A percentile compares a stretch with the other conserved stretches of the same genome.
Evolutionary conservation across 2,888 invertebrate species (phyloP).

Genomic region (Mythimna pallens): DNA sequence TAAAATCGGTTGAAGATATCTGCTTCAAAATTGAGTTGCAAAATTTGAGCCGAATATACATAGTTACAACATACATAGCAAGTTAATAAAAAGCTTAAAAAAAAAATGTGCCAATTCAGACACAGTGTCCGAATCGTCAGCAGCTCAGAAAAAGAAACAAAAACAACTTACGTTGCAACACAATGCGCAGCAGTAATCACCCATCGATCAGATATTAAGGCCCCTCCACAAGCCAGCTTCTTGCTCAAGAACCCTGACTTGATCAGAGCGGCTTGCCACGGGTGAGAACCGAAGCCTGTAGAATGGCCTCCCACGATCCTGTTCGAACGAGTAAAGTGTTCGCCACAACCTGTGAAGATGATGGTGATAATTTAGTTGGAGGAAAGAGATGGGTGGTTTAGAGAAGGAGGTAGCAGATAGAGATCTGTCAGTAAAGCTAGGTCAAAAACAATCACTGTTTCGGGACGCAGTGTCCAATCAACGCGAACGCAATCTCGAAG

Average conservation of each 20-base stretch:
- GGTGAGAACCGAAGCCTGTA: constrained; percentile 97
- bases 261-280: constrained; percentile 98
- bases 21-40: no score
- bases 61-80: no score
- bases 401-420: background rate
- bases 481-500: no score
- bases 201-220: constrained; percentile 97
- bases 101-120: no score
- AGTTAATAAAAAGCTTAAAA: no score
- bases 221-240: constrained; percentile 97
- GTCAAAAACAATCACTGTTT: no score
- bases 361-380: background rate
- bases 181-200: constrained; percentile 98
- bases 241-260: constrained; percentile 97
- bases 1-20: no score
- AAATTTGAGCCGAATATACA: no score
- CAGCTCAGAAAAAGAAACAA: no score
- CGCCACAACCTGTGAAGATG: constrained; percentile 95
- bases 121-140: no score
- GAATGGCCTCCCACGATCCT: constrained; percentile 98
- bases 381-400: background rate
- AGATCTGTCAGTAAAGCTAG: background rate
- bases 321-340: constrained; percentile 96
- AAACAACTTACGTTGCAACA: constrained; percentile 94
- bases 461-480: no score